These are phyloP conservation scores for Lordiphosa stackelbergi DNA, from an alignment of 1,140 invertebrate genomes.

Conservation along the genomic window DNA sequence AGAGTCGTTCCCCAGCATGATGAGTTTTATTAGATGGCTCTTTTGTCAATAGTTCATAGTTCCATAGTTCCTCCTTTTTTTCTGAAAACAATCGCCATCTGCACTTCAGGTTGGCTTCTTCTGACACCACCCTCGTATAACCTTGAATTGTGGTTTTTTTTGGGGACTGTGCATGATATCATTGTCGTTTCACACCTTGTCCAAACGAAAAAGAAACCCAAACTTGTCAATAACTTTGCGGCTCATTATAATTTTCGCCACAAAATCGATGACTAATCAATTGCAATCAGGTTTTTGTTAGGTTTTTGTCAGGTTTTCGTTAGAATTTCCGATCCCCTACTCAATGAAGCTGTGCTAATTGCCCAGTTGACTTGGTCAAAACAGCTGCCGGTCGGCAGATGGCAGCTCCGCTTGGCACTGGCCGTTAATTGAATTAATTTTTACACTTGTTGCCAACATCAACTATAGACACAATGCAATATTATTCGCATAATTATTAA, in stretches of 20 bases:
- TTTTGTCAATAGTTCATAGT: no score
- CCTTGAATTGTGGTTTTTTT: slow-evolving; percentile 46
- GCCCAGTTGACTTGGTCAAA: slow-evolving; percentile 26
- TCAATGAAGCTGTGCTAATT: slow-evolving; percentile 10
- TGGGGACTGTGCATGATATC: slow-evolving; percentile 54
- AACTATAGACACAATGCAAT: slow-evolving; percentile 32
- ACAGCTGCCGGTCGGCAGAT: slow-evolving; percentile 27
- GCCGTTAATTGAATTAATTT: slow-evolving; percentile 55
- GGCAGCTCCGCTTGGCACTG: slow-evolving; percentile 8
- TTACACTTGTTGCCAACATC: slow-evolving; percentile 46
- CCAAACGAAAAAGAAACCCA: slow-evolving; percentile 11
- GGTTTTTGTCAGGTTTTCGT: slow-evolving; percentile 20
- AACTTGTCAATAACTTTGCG: slow-evolving; percentile 46
- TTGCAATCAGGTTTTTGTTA: slow-evolving; percentile 48
- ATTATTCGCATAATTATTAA: slow-evolving; percentile 54
- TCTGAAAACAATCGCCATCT: no score
- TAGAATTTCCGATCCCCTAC: slow-evolving; percentile 41
- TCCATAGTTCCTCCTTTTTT: no score
- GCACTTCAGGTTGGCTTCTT: no score
- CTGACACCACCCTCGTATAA: slow-evolving; percentile 10
- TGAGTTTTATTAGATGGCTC: no score
- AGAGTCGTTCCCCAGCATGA: no score
- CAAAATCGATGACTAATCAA: slow-evolving; percentile 56
- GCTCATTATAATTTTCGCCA: slow-evolving; percentile 68
- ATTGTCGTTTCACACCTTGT: slow-evolving; percentile 41